These are phyloP conservation scores for Enteromius anoplus DNA, from an alignment of 2,797 vertebrate genomes.

Conservation along the genomic window DNA sequence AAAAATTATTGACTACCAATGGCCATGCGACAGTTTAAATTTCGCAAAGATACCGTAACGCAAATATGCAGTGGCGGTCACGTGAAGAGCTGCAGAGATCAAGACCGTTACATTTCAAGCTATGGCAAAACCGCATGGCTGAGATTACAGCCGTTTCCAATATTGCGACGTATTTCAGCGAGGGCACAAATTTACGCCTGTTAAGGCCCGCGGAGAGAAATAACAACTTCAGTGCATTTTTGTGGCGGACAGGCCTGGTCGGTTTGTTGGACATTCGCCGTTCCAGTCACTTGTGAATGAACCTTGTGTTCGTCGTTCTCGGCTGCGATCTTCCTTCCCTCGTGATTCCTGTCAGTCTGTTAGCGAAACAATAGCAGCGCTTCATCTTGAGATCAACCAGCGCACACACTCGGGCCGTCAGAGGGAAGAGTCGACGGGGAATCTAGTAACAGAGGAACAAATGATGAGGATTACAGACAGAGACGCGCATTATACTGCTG, in stretches of 20 bases:
- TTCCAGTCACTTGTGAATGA: slow-evolving; percentile 25
- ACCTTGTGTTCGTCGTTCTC: slow-evolving; percentile 26
- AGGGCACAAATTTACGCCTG: not conserved
- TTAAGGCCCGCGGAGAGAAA: not conserved
- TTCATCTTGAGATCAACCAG: slow-evolving; percentile 43
- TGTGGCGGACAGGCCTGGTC: slow-evolving; percentile 15
- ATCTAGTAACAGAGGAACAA: slow-evolving; percentile 37
- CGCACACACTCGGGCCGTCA: slow-evolving; percentile 26
- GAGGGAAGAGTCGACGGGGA: slow-evolving; percentile 36
- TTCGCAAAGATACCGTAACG: not conserved
- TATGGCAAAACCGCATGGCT: not conserved
- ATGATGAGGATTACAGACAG: slow-evolving; percentile 44
- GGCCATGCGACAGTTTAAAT: not conserved
- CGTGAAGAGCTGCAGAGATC: not conserved
- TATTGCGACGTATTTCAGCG: not conserved
- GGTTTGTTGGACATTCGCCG: slow-evolving; percentile 16
- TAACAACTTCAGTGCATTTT: slow-evolving; percentile 20
- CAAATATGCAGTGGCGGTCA: not conserved
- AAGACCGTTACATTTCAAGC: not conserved
- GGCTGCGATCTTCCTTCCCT: slow-evolving; percentile 33
- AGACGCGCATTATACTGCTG: slow-evolving; percentile 24
- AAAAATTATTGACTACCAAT: not conserved
- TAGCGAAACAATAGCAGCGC: slow-evolving; percentile 39
- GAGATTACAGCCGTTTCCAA: not conserved
- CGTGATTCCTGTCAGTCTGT: slow-evolving; percentile 46